Conservation (phyloP, 2,888 invertebrate species). For the Acrocera orbiculus region DNA sequence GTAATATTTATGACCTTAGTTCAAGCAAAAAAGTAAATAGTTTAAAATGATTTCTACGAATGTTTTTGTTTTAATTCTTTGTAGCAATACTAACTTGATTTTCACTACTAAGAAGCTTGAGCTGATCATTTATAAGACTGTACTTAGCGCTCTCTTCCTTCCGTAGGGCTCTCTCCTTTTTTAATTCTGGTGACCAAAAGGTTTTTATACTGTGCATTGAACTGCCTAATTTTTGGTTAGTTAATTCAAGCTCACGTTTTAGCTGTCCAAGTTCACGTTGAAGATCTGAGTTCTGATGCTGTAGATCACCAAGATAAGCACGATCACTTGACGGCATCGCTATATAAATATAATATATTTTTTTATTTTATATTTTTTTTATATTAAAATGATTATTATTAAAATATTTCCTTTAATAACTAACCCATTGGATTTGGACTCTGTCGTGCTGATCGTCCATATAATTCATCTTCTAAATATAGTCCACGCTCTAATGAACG, state of each 20-base stretch:
- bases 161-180: constrained; percentile 88
- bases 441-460: constrained; percentile 48
- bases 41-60: too few species aligned
- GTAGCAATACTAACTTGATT: constrained; percentile 71
- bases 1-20: too few species aligned
- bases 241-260: constrained; percentile 85
- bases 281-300: constrained; percentile 86
- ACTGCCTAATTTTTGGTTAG: constrained; percentile 93
- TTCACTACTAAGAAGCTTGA: constrained; percentile 88
- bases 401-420: too few species aligned
- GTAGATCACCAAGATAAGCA: constrained; percentile 65
- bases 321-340: constrained; percentile 37
- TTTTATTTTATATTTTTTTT: neutral
- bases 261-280: constrained; percentile 81
- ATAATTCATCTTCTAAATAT: constrained; percentile 52
- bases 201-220: constrained; percentile 99
- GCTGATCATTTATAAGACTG: constrained; percentile 89
- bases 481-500: constrained; percentile 49
- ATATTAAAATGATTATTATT: neutral
- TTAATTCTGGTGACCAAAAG: constrained; percentile 99
- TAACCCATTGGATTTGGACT: constrained; percentile 44
- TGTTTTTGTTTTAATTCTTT: too few species aligned
- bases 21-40: too few species aligned
- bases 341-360: constrained; percentile 8
- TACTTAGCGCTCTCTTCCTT: constrained; percentile 97